Evolutionary conservation across 2,888 invertebrate genomes (phyloP), one percentile per base, ranked within the genome.

Genomic region (Lasioglossum vierecki): DNA sequence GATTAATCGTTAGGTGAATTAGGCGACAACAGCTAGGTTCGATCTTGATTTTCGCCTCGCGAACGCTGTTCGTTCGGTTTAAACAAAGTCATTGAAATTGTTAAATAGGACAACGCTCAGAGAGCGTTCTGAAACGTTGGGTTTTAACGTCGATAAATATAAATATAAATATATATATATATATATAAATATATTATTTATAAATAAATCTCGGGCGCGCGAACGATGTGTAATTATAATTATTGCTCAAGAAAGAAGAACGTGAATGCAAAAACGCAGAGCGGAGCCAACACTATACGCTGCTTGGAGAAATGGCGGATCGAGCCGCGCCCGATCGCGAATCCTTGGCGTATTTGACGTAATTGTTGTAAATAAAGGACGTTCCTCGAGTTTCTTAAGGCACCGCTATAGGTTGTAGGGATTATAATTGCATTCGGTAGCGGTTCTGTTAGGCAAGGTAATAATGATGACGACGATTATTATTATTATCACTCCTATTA

Each of bases 381-480:
- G 93, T 93, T 93, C 92, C 92, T 92, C 91, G 85, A 86, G 86
- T 91, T 89, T 90, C 85, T 89, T 90, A 91, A 91, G 89, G 90
- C 92, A 93, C 92, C 91, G 91, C 92, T 92, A 91, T 91, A 91
- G 90, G 91, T 92, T 91, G 79, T 93, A 92, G 92, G 92, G 92
- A 92, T 89, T 89, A 88, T 92, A 92, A 91, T 91, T 92, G 92
- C 92, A 92, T 93, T 92, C 93, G 92, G 92, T 93, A 93, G 93
- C 92, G 92, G 92, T 93, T 90, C 88, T 91, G 86, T 88, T 93
- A 91, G 90, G 85, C 89, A 88, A 91, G 89, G 88, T 91, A 89
- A 91, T 90, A 91, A 91, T 91, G 88, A 91, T 92, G 90, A 92
- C 90, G 89, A 86, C 88, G 87, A 91, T 90, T 89, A 93, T 91